Conservation (phyloP, 2,113 vertebrate genomes). For the Capreolus pygargus region DNA sequence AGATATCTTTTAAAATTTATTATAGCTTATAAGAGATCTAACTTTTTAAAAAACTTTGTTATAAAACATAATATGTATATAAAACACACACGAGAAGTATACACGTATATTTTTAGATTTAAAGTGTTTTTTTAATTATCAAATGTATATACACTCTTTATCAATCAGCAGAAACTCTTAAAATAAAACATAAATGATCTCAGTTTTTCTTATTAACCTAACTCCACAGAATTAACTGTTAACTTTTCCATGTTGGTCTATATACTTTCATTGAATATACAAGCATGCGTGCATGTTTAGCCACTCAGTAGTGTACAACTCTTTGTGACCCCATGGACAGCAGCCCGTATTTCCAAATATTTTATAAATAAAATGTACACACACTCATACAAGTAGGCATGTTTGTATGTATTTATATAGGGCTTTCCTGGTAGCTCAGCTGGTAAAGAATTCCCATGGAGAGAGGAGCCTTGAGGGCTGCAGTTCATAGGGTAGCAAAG, state of each 20-base stretch:
- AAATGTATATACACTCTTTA: neutral
- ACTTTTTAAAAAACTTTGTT: neutral
- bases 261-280: neutral
- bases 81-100: neutral
- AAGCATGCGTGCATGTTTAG: neutral
- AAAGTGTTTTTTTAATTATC: constrained; percentile 19
- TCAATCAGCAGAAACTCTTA: neutral
- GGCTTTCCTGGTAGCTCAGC: neutral
- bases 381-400: neutral
- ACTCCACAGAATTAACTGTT: neutral
- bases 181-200: neutral
- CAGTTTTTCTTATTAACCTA: neutral
- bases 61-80: neutral
- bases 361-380: neutral
- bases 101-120: neutral
- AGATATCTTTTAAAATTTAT: neutral
- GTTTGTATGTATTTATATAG: neutral
- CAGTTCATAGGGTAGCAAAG: neutral
- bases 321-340: neutral
- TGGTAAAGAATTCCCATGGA: neutral
- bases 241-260: neutral
- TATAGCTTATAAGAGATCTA: neutral
- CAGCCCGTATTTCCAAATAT: neutral
- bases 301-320: neutral
- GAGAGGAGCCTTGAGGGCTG: neutral